A percentile compares a stretch with the other conserved stretches of the same genome.
Evolutionary conservation across 2,113 vertebrate species (phyloP).

Genomic region (Circaetus cinerascens): DNA sequence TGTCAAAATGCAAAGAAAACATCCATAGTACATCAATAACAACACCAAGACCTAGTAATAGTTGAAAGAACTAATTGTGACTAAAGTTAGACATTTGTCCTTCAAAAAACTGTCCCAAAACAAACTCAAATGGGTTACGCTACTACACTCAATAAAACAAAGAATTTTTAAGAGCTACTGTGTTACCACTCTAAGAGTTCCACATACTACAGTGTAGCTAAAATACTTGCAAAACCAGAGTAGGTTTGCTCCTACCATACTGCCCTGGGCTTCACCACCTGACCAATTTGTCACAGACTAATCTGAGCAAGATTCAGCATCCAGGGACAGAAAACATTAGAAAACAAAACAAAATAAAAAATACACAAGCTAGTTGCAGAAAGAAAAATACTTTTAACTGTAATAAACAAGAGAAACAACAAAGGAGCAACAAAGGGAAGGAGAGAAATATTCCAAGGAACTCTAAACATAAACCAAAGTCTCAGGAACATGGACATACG

Average conservation of each 20-base stretch:
- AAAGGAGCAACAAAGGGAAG: neutral
- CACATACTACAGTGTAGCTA: neutral
- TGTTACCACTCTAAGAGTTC: neutral
- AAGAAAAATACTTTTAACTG: neutral
- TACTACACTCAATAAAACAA: neutral
- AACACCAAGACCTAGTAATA: neutral
- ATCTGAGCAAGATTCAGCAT: neutral
- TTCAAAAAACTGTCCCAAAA: neutral
- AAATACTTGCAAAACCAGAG: neutral
- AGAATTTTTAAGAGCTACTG: neutral
- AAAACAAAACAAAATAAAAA: neutral
- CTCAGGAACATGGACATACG: neutral
- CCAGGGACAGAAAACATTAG: neutral
- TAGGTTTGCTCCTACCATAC: neutral
- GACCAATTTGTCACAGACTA: neutral
- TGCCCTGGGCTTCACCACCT: neutral
- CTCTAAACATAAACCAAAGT: neutral
- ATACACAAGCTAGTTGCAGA: neutral
- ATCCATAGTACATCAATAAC: neutral
- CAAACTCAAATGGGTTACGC: neutral
- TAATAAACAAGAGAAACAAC: neutral
- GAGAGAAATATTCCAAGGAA: neutral
- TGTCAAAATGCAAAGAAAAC: constrained; percentile 53
- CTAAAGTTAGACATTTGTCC: neutral
- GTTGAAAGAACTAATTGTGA: neutral